Evolutionary conservation across 2,113 vertebrate genomes (phyloP), one percentile per base, ranked within the genome.

Genomic region (Scophthalmus maximus): DNA sequence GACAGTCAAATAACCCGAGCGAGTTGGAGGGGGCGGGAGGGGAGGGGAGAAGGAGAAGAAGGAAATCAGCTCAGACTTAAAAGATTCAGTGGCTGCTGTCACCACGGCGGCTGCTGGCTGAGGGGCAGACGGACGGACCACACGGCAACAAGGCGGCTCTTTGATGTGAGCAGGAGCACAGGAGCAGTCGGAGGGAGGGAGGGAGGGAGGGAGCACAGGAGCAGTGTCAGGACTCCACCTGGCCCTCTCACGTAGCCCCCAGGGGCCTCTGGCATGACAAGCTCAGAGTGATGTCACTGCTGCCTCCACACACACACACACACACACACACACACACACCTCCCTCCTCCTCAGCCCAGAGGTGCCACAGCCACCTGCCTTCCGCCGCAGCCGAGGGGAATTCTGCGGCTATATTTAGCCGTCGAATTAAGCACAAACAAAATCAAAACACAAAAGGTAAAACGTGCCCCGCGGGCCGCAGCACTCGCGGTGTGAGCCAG

Each of bases 341-440:
- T 47, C 65, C 47, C 49, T 49, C 63, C 57, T 38, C 64, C 57
- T 61, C 78, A 78, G n/a, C 60, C 42, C 69, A 57, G 72, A 87
- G 90, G 83, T 75, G 72, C 80, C 79, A 47, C 79, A 85, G 74
- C 84, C 92, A 93, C 91, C 92, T 93, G 90, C 88, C 82, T 89
- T 84, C 86, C 68, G 49, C 82, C 53, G 7, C 83, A 84, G 86
- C 88, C 72, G 81, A 46, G 84, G 89, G 92, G 90, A 89, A 88
- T 93, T 93, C 87, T 79, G 64, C 60, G 30, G 90, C 89, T 93
- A 92, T 91, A 93, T 91, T 87, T 91, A 92, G 85, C 68, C 4
- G 70, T 36, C 27, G 42, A 87, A 86, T 88, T 87, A 86, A 82
- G 80, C 85, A 82, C 71, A 84, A n/a, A 83, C 76, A 88, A 84